Percentiles rank a stretch among this genome's conserved stretches.
phyloP scores from a whole-genome alignment of 2,113 vertebrate genomes.

The Pimephales promelas region DNA sequence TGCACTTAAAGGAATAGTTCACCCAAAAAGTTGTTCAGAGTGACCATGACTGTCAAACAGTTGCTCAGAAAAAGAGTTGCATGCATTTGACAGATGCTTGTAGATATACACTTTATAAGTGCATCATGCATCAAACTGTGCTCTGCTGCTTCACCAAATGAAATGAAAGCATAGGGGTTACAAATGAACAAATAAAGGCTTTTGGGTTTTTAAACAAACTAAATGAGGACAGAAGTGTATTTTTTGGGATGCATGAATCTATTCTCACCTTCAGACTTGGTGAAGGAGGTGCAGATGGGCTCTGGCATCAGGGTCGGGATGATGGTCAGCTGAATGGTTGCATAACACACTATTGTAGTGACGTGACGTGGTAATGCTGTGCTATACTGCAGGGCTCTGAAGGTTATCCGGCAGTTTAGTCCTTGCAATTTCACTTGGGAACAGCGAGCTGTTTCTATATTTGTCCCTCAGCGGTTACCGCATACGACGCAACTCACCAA shows the following conservation, averaged over 20 bases:
- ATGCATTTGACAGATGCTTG: neutral
- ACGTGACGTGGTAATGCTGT: neutral
- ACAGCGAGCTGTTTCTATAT: neutral
- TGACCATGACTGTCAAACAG: neutral
- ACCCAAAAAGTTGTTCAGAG: neutral
- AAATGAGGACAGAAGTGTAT: neutral
- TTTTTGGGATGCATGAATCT: neutral
- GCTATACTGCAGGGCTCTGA: neutral
- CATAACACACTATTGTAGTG: neutral
- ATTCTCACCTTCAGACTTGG: neutral
- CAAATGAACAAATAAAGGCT: too few species aligned
- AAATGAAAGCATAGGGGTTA: neutral
- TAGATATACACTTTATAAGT: neutral
- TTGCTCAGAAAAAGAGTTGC: neutral
- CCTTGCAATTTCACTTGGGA: constrained; percentile 3
- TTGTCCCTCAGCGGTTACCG: neutral
- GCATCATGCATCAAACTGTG: neutral
- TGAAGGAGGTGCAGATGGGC: neutral
- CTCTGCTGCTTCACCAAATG: neutral
- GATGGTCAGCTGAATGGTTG: neutral
- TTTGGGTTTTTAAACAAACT: neutral
- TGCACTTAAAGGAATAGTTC: constrained; percentile 5
- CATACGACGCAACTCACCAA: neutral
- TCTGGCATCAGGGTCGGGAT: neutral
- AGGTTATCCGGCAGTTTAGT: neutral